Evolutionary conservation across 2,888 invertebrate species (phyloP), one percentile per base, ranked within the genome.

Genomic region (Cheiracanthium punctorium): DNA sequence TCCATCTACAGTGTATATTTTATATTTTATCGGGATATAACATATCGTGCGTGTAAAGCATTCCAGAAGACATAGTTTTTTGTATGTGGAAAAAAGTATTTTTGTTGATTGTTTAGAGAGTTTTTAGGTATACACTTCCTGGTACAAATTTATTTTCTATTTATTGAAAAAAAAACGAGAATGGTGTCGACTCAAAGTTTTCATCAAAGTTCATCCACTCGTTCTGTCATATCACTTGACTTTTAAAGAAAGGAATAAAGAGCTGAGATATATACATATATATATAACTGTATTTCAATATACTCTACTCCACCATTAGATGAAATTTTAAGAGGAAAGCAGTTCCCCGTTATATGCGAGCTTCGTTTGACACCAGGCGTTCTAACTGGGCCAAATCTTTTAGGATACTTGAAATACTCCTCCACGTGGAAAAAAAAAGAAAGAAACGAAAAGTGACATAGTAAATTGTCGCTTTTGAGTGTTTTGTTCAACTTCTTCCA

Each of bases 391-490:
- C 37, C 37, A 48, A 48, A 48, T 48, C 17, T 24, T 24, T 58
- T 24, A 7, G 24, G 1, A 24, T 12, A 58, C 24, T 24, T 58
- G 20, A 24, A 48, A n/a, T 48, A 17, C 17, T 48, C 48, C 14
- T n/a, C n/a, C n/a, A n/a, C n/a, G n/a, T n/a, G n/a, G n/a, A n/a
- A n/a, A n/a, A n/a, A n/a, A n/a, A n/a, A n/a, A n/a, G n/a, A n/a
- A n/a, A n/a, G n/a, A n/a, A n/a, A 7, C 48, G 48, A 2, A n/a
- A 24, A 58, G 58, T 7, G 7, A 8, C 1, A 12, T 58, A 1
- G 58, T 58, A 58, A 58, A 7, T 24, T 58, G 58, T 17, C 20
- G 58, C 58, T 58, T 58, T 58, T 24, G 58, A 58, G 58, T 58
- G 58, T 17, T 58, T 5, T 7, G n/a, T 17, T 48, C 14, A 12